Conservation (phyloP, 2,888 invertebrate species). For the Melipona bicolor region DNA sequence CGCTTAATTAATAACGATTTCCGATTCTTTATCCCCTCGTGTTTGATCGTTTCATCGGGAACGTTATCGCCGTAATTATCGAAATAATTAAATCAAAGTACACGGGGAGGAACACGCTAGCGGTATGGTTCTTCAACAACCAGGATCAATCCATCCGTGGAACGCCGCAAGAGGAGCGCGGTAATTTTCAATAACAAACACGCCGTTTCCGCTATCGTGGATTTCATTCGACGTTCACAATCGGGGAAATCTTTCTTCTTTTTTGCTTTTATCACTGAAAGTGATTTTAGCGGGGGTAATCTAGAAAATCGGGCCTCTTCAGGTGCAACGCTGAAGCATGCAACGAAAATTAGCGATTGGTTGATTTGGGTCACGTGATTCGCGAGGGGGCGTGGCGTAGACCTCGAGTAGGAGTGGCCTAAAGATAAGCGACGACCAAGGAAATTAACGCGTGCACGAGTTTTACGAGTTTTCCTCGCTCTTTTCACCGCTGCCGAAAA, state of each 20-base stretch:
- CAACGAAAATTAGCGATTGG: too few relatives aligned
- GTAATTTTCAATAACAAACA: neutral
- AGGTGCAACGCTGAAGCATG: too few relatives aligned
- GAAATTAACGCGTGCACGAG: slow-evolving; percentile 28
- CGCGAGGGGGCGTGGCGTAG: too few relatives aligned
- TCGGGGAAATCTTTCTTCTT: neutral
- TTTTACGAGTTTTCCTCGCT: neutral
- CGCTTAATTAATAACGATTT: neutral
- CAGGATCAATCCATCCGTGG: too few relatives aligned
- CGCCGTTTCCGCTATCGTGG: neutral
- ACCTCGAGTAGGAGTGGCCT: neutral
- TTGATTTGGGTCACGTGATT: too few relatives aligned
- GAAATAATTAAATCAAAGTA: neutral
- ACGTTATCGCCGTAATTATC: neutral
- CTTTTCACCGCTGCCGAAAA: too few relatives aligned
- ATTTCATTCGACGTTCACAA: neutral
- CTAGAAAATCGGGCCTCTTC: too few relatives aligned
- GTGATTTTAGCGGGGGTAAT: too few relatives aligned
- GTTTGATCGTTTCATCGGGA: neutral
- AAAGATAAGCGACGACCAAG: slow-evolving; percentile 28
- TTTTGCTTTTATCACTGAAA: too few relatives aligned
- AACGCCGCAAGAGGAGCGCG: too few relatives aligned
- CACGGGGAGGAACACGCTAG: neutral
- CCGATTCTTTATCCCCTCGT: too few relatives aligned
- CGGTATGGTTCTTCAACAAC: neutral